Evolutionary conservation across 2,113 vertebrate genomes (phyloP).

Genomic region (Marmota flaviventris): DNA sequence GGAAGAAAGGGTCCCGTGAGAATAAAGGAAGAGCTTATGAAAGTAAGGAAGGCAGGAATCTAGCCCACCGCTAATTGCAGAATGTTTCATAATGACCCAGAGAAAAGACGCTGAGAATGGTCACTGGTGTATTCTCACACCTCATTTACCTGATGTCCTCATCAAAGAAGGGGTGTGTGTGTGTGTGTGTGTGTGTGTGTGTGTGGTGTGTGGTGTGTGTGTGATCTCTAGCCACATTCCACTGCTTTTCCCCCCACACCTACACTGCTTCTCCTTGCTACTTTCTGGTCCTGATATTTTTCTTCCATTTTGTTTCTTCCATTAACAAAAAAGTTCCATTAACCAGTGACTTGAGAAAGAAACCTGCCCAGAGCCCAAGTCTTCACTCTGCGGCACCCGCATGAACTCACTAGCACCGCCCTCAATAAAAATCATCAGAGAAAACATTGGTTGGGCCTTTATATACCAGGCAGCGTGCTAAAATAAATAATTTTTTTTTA

Average conservation of each 20-base stretch:
- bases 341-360: neutral
- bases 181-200: too few relatives aligned
- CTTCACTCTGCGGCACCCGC: neutral
- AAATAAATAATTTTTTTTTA: neutral
- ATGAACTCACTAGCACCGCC: neutral
- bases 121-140: neutral
- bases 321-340: neutral
- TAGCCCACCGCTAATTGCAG: neutral
- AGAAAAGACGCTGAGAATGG: neutral
- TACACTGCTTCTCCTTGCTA: neutral
- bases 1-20: neutral
- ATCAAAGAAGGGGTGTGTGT: neutral
- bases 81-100: neutral
- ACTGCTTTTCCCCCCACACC: neutral
- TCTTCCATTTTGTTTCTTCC: neutral
- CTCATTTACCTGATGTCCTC: neutral
- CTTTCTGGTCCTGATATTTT: conserved; percentile 16
- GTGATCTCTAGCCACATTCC: neutral
- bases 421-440: neutral
- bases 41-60: neutral
- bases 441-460: neutral
- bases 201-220: neutral
- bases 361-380: neutral
- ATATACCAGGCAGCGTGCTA: neutral
- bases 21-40: neutral